A percentile compares a stretch with the other conserved stretches of the same genome.
phyloP scores from a whole-genome alignment of 1,140 invertebrate species.

The Cherax quadricarinatus region DNA sequence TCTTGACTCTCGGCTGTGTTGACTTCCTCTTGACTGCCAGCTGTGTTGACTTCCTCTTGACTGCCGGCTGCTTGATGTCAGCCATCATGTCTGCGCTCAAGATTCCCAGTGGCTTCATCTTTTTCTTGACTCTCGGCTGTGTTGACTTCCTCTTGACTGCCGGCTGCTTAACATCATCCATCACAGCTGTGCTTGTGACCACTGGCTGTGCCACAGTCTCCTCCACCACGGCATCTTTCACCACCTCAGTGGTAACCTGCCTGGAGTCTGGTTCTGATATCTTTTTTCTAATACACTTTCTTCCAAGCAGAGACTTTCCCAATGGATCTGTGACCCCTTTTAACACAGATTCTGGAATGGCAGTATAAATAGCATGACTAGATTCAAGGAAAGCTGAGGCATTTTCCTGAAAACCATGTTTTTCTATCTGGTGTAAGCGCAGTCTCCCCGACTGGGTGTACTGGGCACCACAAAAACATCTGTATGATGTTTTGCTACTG shows the following conservation, averaged over 20 bases:
- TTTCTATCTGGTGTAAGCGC: constrained; percentile 24
- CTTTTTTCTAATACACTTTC: not conserved
- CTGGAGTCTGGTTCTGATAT: not conserved
- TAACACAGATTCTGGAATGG: not conserved
- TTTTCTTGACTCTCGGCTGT: no score
- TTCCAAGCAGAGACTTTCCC: not conserved
- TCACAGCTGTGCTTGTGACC: no score
- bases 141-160: no score
- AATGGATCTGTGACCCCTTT: not conserved
- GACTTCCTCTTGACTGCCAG: no score
- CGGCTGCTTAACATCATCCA: no score
- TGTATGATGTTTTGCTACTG: constrained; percentile 13
- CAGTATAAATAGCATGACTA: not conserved
- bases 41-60: no score
- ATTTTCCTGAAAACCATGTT: not conserved
- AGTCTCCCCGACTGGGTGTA: constrained; percentile 24
- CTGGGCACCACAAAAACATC: constrained; percentile 11
- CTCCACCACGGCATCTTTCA: not conserved
- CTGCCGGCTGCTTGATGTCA: no score
- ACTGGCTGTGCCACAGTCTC: no score
- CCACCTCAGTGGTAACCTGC: not conserved
- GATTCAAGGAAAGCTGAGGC: not conserved
- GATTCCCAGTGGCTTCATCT: no score
- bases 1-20: no score
- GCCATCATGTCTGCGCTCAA: no score